phyloP scores from a whole-genome alignment of 2,113 vertebrate genomes.

The Callipepla californica region DNA sequence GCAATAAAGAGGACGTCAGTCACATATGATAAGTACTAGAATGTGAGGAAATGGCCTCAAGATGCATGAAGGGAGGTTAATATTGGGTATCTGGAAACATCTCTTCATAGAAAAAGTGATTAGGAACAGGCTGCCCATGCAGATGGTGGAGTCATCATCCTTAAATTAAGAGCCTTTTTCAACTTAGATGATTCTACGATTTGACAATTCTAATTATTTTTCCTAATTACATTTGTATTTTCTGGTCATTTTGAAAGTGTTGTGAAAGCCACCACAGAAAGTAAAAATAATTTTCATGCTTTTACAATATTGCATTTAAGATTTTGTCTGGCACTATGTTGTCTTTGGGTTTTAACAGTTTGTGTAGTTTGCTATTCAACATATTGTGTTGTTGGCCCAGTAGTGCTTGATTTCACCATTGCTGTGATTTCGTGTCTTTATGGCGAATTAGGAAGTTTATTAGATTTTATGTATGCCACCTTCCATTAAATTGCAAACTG shows the following conservation, averaged over 20 bases:
- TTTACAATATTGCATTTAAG: neutral
- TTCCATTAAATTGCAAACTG: neutral
- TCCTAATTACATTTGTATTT: neutral
- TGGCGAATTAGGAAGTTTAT: neutral
- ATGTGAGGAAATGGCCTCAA: neutral
- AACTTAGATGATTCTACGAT: too few species aligned
- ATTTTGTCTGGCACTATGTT: neutral
- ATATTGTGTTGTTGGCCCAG: neutral
- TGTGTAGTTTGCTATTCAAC: neutral
- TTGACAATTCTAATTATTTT: neutral
- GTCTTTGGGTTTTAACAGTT: neutral
- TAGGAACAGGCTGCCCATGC: neutral
- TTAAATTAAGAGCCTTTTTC: neutral
- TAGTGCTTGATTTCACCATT: neutral
- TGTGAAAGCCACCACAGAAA: neutral
- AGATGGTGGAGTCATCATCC: neutral
- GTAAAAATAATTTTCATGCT: neutral
- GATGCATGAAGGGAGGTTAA: neutral
- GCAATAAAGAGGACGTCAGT: neutral
- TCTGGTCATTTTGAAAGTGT: neutral
- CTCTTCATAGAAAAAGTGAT: neutral
- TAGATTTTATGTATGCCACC: neutral
- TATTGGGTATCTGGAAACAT: neutral
- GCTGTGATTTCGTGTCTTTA: neutral
- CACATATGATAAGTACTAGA: neutral